Conservation (phyloP, 2,113 vertebrate genomes). For the Bujurquina vittata region DNA sequence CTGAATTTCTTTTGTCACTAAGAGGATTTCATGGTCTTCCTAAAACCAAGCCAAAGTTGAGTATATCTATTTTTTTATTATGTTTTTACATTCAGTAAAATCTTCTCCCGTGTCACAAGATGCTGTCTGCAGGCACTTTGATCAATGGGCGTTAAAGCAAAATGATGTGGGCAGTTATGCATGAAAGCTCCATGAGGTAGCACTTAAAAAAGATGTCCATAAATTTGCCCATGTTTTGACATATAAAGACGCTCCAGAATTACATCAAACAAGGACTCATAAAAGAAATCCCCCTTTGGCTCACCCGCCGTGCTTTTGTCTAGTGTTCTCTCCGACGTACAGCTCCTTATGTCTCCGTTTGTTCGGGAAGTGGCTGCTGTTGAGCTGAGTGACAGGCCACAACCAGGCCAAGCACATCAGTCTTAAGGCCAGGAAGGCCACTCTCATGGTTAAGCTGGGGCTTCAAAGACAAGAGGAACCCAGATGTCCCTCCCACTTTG, state of each 20-base stretch:
- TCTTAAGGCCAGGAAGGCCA: slow-evolving; percentile 71
- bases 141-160: neutral
- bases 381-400: slow-evolving; percentile 74
- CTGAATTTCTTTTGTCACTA: neutral
- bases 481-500: slow-evolving; percentile 47
- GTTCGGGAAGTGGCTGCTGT: slow-evolving; percentile 69
- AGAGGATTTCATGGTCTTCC: neutral
- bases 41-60: slow-evolving; percentile 12
- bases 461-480: slow-evolving; percentile 59
- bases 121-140: neutral
- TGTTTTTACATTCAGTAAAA: neutral
- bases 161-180: slow-evolving; percentile 8
- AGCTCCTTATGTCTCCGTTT: slow-evolving; percentile 78
- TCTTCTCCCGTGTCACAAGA: slow-evolving; percentile 11
- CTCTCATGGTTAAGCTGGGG: slow-evolving; percentile 70
- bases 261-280: neutral
- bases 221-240: neutral
- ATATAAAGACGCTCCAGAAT: neutral
- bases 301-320: slow-evolving; percentile 77
- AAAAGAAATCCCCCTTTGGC: slow-evolving; percentile 4
- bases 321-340: slow-evolving; percentile 63
- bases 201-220: neutral
- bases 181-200: neutral
- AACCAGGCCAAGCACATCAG: slow-evolving; percentile 77
- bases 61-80: neutral